phyloP scores from a whole-genome alignment of 2,797 vertebrate genomes.

The Antennarius maculatus region DNA sequence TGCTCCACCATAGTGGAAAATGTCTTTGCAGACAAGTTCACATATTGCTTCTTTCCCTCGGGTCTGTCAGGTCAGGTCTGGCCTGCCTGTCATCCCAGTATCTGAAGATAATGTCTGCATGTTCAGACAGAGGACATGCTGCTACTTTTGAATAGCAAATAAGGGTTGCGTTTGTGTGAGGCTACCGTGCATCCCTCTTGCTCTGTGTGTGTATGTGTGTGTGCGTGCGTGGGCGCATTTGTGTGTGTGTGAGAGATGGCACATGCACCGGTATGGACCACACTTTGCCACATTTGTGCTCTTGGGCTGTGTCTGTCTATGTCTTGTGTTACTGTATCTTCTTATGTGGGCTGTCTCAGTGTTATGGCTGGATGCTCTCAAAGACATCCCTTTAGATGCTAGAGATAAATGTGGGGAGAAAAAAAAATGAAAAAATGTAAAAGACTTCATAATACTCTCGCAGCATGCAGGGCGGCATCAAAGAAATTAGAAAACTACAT shows the following conservation, averaged over 20 bases:
- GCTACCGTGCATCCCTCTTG: too few species aligned
- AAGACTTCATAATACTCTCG: too few species aligned
- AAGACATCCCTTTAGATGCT: slow-evolving; percentile 1
- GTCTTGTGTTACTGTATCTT: slow-evolving; percentile 2
- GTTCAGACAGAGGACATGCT: slow-evolving; percentile 21
- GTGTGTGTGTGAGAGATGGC: too few species aligned
- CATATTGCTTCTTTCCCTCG: background rate
- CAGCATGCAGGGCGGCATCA: too few species aligned
- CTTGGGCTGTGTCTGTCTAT: background rate
- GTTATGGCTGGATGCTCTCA: slow-evolving; percentile 37
- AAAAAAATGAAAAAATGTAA: too few species aligned
- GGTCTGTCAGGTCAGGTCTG: background rate
- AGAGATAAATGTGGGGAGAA: background rate
- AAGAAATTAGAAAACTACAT: too few species aligned
- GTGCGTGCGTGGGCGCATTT: background rate
- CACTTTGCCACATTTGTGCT: slow-evolving; percentile 1
- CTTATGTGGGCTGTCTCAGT: slow-evolving; percentile 16
- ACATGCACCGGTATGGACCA: background rate
- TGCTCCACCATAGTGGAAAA: background rate
- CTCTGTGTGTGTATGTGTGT: background rate
- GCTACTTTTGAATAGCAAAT: slow-evolving; percentile 36
- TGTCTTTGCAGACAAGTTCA: background rate
- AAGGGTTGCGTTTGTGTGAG: slow-evolving; percentile 14
- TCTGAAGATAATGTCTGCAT: slow-evolving; percentile 14
- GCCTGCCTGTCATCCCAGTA: background rate